Base-by-base conservation (phyloP, 2,113 vertebrate species). In the Pelecanoides urinatrix region DNA sequence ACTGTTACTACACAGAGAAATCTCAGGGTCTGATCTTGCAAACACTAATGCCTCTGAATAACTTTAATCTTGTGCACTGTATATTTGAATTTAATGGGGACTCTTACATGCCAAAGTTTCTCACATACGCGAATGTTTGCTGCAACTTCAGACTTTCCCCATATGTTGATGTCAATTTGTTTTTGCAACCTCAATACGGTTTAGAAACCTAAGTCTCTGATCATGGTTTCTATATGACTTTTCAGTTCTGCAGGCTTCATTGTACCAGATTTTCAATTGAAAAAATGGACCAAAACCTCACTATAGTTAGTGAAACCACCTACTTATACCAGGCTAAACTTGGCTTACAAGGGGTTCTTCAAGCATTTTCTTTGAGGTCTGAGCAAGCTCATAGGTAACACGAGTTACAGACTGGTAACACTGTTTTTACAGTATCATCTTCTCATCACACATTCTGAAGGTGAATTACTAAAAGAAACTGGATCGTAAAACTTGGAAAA, bases 81-180 rank as follows among this genome's bases (percentile, higher is more conserved):
- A 30, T 79, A 74, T 96, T 94, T 97, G 93, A 95, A 97, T 97
- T 97, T 96, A 96, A 91, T 91, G 90, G 96, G 86, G 85, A 50
- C 73, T 90, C 78, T 71, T 76, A 72, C 74, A 27, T 75, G 95
- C 92, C 93, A 92, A 97, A 97, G 95, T 95, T 92, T 97, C 95
- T 96, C 94, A 96, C 94, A 91, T 88, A 92, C 59, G 89, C 2
- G 55, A 97, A 90, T 95, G 94, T 96, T 97, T 96, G 94, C 95
- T 91, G 95, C 93, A 94, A 95, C 92, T 96, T 97, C 91, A 92
- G 95, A 96, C 96, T 97, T 70, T 40, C 62, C 62, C 97, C 97
- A 97, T 97, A 96, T 97, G 97, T 94, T 95, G 95, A 96, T 97
- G 97, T 96, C 94, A 96, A 95, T 97, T 97, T 96, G 95, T 95